These are phyloP conservation scores for Whitmania pigra DNA, from an alignment of 1,140 invertebrate species.

Conservation along the genomic window DNA sequence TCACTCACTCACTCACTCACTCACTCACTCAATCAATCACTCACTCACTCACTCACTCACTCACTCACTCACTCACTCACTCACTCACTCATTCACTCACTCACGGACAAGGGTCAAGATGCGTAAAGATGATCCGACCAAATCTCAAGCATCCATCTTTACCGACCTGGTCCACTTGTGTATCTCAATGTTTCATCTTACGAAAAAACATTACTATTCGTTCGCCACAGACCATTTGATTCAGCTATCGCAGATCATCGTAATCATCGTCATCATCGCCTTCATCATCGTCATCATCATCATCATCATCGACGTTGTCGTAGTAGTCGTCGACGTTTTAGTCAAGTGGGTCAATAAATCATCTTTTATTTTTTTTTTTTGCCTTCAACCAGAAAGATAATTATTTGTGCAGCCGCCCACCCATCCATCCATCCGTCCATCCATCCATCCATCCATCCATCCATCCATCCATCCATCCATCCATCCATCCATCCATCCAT, in stretches of 20 bases:
- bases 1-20: conserved; percentile 12
- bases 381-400: background rate
- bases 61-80: too few relatives aligned
- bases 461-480: background rate
- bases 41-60: conserved; percentile 18
- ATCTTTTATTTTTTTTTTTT: too few relatives aligned
- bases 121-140: background rate
- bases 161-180: background rate
- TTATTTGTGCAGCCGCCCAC: conserved; percentile 15
- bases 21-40: conserved; percentile 9
- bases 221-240: too few relatives aligned
- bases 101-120: conserved; percentile 7
- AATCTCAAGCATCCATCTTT: background rate
- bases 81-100: conserved; percentile 24
- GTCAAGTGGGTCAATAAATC: too few relatives aligned
- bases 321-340: too few relatives aligned
- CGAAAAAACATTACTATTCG: too few relatives aligned
- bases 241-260: too few relatives aligned
- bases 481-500: background rate
- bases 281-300: too few relatives aligned
- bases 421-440: background rate
- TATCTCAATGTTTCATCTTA: too few relatives aligned
- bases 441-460: background rate
- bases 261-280: too few relatives aligned
- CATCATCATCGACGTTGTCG: too few relatives aligned